Conservation (phyloP, 2,113 vertebrate species). For the Gymnobelideus leadbeateri region DNA sequence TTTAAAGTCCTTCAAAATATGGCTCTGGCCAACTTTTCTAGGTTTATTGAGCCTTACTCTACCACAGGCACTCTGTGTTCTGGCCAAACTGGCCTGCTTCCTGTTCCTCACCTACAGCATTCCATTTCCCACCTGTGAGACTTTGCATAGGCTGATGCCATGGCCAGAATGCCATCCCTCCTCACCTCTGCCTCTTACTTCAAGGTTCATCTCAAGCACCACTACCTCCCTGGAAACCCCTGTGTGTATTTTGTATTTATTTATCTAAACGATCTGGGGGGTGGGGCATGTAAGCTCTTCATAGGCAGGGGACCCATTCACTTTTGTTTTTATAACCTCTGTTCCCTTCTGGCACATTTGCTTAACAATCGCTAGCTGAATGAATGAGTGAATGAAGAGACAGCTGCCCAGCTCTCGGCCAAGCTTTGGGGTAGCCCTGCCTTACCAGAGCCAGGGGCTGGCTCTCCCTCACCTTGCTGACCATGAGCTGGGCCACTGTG, state of each 20-base stretch:
- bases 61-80: background rate
- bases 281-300: background rate
- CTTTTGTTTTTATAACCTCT: background rate
- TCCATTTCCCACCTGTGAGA: background rate
- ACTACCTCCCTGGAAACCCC: background rate
- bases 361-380: background rate
- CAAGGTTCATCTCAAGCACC: background rate
- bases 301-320: background rate
- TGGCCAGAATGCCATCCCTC: background rate
- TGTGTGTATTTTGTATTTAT: background rate
- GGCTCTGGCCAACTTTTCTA: background rate
- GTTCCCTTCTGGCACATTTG: background rate
- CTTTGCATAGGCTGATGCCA: background rate
- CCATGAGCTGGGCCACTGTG: constrained; percentile 83
- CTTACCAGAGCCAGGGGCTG: background rate
- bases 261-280: background rate
- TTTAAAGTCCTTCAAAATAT: background rate
- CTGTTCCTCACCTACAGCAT: background rate
- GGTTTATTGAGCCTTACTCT: background rate
- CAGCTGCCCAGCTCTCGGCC: background rate
- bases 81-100: no score
- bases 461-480: constrained; percentile 80
- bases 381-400: background rate
- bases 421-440: background rate
- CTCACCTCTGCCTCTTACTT: background rate